Percentiles rank a stretch among this genome's conserved stretches.
phyloP scores from a whole-genome alignment of 1,140 invertebrate species.

The Drosophila albomicans region DNA sequence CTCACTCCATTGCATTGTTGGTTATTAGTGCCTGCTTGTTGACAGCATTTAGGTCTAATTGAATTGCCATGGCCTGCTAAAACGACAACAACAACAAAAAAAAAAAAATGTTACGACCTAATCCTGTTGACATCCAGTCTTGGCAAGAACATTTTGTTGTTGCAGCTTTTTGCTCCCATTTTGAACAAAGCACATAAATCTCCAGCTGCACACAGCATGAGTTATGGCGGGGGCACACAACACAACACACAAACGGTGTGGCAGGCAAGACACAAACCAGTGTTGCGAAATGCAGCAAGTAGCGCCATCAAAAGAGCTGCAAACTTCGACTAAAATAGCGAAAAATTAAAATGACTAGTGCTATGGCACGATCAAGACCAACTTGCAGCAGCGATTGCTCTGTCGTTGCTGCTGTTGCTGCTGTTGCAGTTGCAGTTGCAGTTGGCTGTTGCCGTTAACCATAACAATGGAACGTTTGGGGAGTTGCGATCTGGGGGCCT shows the following conservation, averaged over 20 bases:
- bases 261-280: conserved; percentile 32
- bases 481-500: conserved; percentile 50
- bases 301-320: conserved; percentile 38
- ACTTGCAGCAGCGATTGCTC: conserved; percentile 11
- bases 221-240: conserved; percentile 51
- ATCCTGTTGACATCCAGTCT: conserved; percentile 43
- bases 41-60: conserved; percentile 81
- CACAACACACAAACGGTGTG: conserved; percentile 40
- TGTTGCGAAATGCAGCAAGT: conserved; percentile 69
- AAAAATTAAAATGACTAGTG: conserved; percentile 80
- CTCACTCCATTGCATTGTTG: conserved; percentile 23
- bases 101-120: conserved; percentile 38
- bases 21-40: conserved; percentile 69
- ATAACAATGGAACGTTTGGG: conserved; percentile 60
- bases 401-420: conserved; percentile 9
- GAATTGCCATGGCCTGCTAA: conserved; percentile 61
- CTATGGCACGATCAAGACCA: conserved; percentile 78
- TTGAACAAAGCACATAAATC: conserved; percentile 70
- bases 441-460: conserved; percentile 33
- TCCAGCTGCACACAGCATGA: conserved; percentile 54
- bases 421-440: conserved; percentile 25
- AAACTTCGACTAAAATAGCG: conserved; percentile 54
- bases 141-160: conserved; percentile 48
- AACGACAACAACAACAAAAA: no score
- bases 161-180: conserved; percentile 62